These are phyloP conservation scores for Copidosoma floridanum DNA, from an alignment of 1,140 invertebrate species.

Conservation along the genomic window DNA sequence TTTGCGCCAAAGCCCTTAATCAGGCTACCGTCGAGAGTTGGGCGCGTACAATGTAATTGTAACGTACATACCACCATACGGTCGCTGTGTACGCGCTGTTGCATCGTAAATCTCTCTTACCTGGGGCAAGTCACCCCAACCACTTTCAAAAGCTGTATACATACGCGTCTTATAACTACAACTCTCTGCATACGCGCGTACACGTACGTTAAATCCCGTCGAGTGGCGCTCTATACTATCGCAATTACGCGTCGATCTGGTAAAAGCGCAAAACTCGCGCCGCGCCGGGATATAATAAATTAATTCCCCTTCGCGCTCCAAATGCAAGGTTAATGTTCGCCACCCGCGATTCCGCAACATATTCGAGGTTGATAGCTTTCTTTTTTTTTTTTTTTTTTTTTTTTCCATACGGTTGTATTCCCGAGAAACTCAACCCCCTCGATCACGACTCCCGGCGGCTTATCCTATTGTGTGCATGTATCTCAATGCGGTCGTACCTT, in stretches of 20 bases:
- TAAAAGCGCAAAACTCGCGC: conserved; percentile 9
- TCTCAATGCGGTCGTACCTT: background rate
- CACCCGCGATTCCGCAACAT: background rate
- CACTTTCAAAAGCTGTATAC: too few species aligned
- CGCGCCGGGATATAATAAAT: conserved; percentile 11
- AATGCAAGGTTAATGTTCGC: conserved; percentile 24
- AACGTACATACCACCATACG: too few species aligned
- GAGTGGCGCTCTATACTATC: background rate
- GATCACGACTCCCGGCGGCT: background rate
- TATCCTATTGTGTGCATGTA: background rate
- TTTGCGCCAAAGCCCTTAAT: too few species aligned
- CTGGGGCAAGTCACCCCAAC: too few species aligned
- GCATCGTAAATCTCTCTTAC: conserved; percentile 4
- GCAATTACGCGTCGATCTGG: conserved; percentile 14
- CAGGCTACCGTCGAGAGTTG: too few species aligned
- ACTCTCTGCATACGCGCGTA: too few species aligned
- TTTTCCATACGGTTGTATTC: background rate
- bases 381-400: background rate
- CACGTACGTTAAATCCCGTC: too few species aligned
- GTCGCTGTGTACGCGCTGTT: background rate
- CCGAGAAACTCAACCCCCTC: background rate
- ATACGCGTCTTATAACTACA: too few species aligned
- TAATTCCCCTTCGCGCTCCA: conserved; percentile 22
- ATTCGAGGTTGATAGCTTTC: background rate
- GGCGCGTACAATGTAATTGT: too few species aligned